phyloP scores from a whole-genome alignment of 2,113 vertebrate species.

The Phainopepla nitens region DNA sequence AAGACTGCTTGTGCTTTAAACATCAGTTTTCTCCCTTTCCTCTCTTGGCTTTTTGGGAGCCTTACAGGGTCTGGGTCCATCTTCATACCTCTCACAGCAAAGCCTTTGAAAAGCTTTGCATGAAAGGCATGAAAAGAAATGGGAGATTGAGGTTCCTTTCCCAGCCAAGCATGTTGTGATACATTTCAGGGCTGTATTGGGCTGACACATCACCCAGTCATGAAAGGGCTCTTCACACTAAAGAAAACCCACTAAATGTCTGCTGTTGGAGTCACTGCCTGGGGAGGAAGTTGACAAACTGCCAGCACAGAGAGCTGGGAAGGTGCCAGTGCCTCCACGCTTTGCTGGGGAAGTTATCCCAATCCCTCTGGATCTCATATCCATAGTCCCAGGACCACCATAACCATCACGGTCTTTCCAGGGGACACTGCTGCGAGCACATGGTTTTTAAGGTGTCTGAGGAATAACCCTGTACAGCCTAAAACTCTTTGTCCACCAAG shows the following conservation, averaged over 20 bases:
- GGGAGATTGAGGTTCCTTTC: not conserved
- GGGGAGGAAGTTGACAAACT: not conserved
- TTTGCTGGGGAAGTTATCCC: not conserved
- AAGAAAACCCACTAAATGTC: not conserved
- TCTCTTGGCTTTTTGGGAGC: not conserved
- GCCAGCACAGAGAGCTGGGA: not conserved
- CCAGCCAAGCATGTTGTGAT: rapidly evolving
- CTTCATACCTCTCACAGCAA: rapidly evolving
- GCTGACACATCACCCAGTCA: not conserved
- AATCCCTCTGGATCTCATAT: not conserved
- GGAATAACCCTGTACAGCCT: not conserved
- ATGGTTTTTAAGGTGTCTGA: not conserved
- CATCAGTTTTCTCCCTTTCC: not conserved
- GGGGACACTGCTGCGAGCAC: not conserved
- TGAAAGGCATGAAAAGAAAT: not conserved
- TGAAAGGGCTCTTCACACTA: not conserved
- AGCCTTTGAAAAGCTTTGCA: not conserved
- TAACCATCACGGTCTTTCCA: not conserved
- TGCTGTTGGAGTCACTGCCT: slow-evolving; percentile 14
- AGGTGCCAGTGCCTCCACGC: not conserved
- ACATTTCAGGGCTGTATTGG: not conserved
- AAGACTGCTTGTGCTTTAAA: not conserved
- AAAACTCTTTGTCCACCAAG: not conserved
- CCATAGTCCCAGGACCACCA: not conserved
- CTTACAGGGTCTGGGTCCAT: not conserved